These are phyloP conservation scores for Eilema caniola DNA, from an alignment of 2,888 invertebrate genomes.

Conservation along the genomic window DNA sequence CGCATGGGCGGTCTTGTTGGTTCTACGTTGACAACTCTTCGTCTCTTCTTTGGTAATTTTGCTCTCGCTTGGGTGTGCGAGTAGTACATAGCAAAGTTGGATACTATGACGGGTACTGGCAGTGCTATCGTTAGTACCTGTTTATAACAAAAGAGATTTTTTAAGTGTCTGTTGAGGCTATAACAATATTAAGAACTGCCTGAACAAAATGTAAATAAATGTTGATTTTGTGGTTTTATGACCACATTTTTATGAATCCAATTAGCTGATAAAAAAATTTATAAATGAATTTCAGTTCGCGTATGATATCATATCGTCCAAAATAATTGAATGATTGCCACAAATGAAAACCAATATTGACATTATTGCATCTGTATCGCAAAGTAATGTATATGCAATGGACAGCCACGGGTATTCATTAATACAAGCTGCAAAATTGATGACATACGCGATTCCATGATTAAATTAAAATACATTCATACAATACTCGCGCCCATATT, in stretches of 20 bases:
- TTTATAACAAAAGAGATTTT: conserved; percentile 24
- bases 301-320: not conserved
- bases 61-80: conserved; percentile 98
- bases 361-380: not conserved
- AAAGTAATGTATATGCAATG: not conserved
- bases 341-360: not conserved
- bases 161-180: not conserved
- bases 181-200: not conserved
- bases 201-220: not conserved
- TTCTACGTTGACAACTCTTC: conserved; percentile 98
- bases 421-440: not conserved
- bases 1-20: conserved; percentile 91
- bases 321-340: not conserved
- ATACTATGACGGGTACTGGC: conserved; percentile 99
- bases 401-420: not conserved
- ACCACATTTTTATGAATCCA: no score
- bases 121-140: conserved; percentile 96
- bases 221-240: not conserved
- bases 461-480: not conserved
- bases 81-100: conserved; percentile 99
- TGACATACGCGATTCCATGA: not conserved
- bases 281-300: not conserved
- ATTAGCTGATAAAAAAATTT: not conserved
- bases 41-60: conserved; percentile 99
- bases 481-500: not conserved